Evolutionary conservation across 2,797 vertebrate species (phyloP).

Genomic region (Tarsius wallacei): DNA sequence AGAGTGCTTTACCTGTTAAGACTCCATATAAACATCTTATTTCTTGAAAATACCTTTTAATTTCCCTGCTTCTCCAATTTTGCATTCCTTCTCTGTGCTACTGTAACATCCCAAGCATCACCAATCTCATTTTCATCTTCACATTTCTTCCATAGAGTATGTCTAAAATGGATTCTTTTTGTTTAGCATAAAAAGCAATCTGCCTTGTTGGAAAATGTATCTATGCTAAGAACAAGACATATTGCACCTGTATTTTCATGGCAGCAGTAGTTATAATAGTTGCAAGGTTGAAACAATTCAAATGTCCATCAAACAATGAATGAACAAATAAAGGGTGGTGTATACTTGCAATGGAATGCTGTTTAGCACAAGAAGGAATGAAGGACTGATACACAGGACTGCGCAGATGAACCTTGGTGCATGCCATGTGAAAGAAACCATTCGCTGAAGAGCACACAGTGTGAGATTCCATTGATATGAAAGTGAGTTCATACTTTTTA

Average conservation of each 20-base stretch:
- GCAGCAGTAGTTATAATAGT: not conserved
- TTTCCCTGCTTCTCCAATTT: not conserved
- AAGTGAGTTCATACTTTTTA: not conserved
- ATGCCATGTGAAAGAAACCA: not conserved
- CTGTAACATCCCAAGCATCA: not conserved
- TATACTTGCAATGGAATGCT: not conserved
- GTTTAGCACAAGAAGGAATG: not conserved
- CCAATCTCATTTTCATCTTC: not conserved
- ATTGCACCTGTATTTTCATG: not conserved
- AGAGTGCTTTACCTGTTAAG: not conserved
- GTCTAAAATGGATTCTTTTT: not conserved
- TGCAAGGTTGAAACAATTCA: not conserved
- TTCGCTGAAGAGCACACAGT: not conserved
- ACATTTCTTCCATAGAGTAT: not conserved
- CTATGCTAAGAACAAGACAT: not conserved
- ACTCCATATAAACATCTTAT: not conserved
- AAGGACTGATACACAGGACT: not conserved
- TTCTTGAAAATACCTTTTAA: not conserved
- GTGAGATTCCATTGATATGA: not conserved
- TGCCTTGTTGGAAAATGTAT: not conserved
- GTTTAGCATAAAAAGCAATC: not conserved
- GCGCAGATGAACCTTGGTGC: not conserved
- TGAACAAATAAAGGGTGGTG: not conserved
- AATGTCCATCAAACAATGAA: not conserved
- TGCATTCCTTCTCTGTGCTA: not conserved